Base-by-base conservation (phyloP, 2,113 vertebrate genomes). In the Coturnix japonica region DNA sequence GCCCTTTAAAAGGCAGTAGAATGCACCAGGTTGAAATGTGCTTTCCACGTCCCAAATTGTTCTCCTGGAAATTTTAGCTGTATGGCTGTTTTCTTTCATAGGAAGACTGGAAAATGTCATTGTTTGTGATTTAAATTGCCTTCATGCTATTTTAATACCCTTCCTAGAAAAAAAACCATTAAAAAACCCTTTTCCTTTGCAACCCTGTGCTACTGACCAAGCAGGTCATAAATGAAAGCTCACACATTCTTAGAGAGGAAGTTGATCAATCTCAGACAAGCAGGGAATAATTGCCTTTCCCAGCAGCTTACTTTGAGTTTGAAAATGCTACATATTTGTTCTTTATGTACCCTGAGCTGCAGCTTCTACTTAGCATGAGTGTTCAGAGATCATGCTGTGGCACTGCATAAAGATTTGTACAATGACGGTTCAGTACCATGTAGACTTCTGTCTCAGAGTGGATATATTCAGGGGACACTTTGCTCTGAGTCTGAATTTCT, bases 271-370 rank as follows among this genome's bases (percentile, higher is more conserved):
- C 94, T 95, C 85, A 80, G 76, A 93, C 79, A 70, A 64, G 43
- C 73, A 73, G 65, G 73, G 88, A 93, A 95, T 94, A 94, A 94
- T 95, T 94, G 60, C 73, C 67, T 95, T 96, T 96, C 87, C 73
- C 74, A 94, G 90, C 94, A 97, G 88, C 94, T 95, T 92, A 73
- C 94, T 96, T 81, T 79, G 87, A 92, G 74, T 88, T 93, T 91
- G 41, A 61, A 89, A 91, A 81, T 81, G 81, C 88, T 95, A 56
- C 69, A 6, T 95, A 65, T 73, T 95, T 95, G 44, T 95, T 92
- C 70, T 56, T 93, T 90, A n/a, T 51, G 47, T 70, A 91, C 67
- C 30, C 66, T 91, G 73, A 56, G 72, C 78, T 91, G 70, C 57
- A 93, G 79, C 85, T 56, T 74, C 43, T 65, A 22, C 46, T 91